These are phyloP conservation scores for Phrynosoma blainvillii DNA, from an alignment of 2,113 vertebrate genomes.

Conservation along the genomic window DNA sequence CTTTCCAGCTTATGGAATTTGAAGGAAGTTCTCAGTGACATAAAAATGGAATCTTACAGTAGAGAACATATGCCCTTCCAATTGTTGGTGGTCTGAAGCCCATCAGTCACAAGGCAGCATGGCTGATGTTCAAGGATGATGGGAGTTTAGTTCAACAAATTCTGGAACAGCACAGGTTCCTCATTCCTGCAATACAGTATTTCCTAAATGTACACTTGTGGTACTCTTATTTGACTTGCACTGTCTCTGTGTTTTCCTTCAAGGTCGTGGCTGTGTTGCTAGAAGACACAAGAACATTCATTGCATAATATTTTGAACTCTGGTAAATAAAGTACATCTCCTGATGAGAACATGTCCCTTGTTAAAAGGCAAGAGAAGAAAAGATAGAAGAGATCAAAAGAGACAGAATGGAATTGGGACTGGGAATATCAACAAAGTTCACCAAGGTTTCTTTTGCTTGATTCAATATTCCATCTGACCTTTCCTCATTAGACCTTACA, in stretches of 20 bases:
- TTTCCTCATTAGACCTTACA: neutral
- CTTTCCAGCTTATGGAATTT: neutral
- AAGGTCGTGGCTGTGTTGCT: neutral
- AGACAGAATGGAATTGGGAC: neutral
- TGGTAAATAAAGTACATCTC: neutral
- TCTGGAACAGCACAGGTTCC: neutral
- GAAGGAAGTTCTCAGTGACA: neutral
- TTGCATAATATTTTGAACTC: neutral
- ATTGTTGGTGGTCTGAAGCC: too few relatives aligned
- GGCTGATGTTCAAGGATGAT: neutral
- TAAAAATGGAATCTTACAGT: too few relatives aligned
- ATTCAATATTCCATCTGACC: neutral
- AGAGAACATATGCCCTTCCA: too few relatives aligned
- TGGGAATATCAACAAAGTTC: neutral
- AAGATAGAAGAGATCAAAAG: neutral
- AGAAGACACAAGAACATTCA: neutral
- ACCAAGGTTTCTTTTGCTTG: neutral
- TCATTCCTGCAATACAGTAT: neutral
- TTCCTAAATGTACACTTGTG: neutral
- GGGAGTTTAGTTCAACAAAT: neutral
- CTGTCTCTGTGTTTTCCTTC: neutral
- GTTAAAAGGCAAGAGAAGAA: neutral
- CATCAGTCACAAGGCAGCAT: neutral
- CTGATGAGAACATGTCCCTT: neutral
- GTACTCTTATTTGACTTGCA: neutral